phyloP scores from a whole-genome alignment of 64 coral and sea anemone species.

The Anthopleura sola region DNA sequence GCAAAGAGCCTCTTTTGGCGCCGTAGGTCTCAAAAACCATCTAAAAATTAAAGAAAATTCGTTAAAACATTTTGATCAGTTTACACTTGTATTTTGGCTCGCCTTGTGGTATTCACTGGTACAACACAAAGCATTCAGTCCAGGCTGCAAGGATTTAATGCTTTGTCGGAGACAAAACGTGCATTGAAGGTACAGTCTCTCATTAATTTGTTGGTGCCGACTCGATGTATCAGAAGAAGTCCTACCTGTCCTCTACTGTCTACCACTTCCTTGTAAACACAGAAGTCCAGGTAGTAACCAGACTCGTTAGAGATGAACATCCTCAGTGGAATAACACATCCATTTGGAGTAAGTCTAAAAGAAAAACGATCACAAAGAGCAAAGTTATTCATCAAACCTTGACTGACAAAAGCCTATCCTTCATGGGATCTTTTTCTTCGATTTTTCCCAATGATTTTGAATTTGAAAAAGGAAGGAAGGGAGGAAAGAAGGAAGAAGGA shows the following conservation, averaged over 20 bases:
- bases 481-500: no score
- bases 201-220: no score
- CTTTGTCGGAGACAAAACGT: no score
- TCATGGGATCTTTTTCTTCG: no score
- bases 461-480: no score
- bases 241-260: conserved; percentile 83
- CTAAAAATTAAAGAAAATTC: conserved; percentile 19
- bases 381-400: neutral
- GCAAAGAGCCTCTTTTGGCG: conserved; percentile 78
- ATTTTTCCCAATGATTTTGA: no score
- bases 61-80: neutral
- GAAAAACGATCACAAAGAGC: neutral
- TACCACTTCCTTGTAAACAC: conserved; percentile 82
- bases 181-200: no score
- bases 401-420: neutral
- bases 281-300: conserved; percentile 90
- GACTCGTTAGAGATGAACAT: conserved; percentile 97
- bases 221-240: no score
- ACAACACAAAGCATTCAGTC: no score
- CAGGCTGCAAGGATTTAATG: no score
- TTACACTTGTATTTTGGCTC: neutral
- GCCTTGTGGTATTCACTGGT: neutral
- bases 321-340: conserved; percentile 77
- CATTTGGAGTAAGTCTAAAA: conserved; percentile 83
- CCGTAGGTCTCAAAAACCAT: conserved; percentile 93